These are phyloP conservation scores for Fregata magnificens DNA, from an alignment of 2,113 vertebrate genomes.

Conservation along the genomic window DNA sequence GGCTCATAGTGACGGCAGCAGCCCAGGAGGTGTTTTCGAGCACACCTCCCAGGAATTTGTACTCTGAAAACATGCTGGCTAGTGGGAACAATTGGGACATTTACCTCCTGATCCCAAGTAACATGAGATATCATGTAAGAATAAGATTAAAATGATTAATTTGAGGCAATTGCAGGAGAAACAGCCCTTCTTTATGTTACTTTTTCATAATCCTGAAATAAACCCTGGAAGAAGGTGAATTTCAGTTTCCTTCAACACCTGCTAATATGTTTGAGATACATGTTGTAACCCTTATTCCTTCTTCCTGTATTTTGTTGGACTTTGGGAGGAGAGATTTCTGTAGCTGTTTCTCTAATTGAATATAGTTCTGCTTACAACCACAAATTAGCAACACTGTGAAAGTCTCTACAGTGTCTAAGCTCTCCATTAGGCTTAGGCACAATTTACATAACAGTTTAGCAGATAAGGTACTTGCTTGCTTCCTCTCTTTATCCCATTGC, in stretches of 20 bases:
- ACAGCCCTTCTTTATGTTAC: slow-evolving; percentile 1
- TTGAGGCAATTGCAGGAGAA: background rate
- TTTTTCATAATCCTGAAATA: slow-evolving; percentile 30
- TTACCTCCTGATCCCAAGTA: background rate
- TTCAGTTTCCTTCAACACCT: slow-evolving; percentile 42
- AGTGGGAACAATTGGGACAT: background rate
- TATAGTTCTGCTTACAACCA: background rate
- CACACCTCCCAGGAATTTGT: background rate
- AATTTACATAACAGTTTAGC: background rate
- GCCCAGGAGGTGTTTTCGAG: background rate
- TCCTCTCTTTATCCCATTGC: background rate
- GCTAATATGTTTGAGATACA: background rate
- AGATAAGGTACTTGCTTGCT: background rate
- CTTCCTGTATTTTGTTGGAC: background rate
- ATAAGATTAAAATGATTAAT: slow-evolving; percentile 34
- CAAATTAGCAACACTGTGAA: background rate
- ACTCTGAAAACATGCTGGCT: background rate
- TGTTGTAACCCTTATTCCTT: background rate
- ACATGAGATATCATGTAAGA: background rate
- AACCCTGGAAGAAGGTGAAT: background rate
- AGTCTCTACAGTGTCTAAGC: background rate
- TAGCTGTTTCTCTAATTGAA: background rate
- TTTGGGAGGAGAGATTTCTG: background rate
- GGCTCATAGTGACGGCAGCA: background rate
- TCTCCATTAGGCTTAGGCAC: background rate